Evolutionary conservation across 2,113 vertebrate species (phyloP).

Genomic region (Eulemur rufifrons): DNA sequence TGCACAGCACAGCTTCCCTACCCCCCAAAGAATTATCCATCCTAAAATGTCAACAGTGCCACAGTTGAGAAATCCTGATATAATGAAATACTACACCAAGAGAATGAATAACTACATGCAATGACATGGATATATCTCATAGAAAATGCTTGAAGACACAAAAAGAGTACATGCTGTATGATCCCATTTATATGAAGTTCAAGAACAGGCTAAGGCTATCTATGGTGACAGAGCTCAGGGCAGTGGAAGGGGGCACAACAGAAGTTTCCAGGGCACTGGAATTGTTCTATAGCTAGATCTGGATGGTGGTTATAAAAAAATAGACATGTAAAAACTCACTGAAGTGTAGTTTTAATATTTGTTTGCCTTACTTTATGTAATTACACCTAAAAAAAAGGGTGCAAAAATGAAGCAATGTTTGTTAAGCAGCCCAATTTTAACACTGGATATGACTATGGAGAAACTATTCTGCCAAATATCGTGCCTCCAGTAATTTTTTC

Average conservation of each 20-base stretch:
- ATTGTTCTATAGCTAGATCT: neutral
- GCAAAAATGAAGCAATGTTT: neutral
- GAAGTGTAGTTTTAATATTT: neutral
- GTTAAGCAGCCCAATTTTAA: neutral
- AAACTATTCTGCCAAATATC: neutral
- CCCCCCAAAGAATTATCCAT: neutral
- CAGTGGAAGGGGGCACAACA: fast-evolving
- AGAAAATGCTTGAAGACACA: neutral
- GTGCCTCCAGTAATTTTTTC: neutral
- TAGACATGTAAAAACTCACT: neutral
- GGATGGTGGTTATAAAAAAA: neutral
- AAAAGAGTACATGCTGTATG: neutral
- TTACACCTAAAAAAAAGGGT: neutral
- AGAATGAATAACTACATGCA: neutral
- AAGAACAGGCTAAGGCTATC: neutral
- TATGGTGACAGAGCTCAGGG: neutral
- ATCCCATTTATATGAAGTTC: neutral
- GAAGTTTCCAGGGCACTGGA: neutral
- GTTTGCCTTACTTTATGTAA: neutral
- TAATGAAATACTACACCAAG: too few relatives aligned
- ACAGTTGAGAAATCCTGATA: neutral
- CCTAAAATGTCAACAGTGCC: neutral
- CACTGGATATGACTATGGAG: neutral
- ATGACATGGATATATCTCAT: neutral
- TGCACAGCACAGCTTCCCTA: neutral